phyloP scores from a whole-genome alignment of 2,888 invertebrate species.

The Galerucella pusilla region DNA sequence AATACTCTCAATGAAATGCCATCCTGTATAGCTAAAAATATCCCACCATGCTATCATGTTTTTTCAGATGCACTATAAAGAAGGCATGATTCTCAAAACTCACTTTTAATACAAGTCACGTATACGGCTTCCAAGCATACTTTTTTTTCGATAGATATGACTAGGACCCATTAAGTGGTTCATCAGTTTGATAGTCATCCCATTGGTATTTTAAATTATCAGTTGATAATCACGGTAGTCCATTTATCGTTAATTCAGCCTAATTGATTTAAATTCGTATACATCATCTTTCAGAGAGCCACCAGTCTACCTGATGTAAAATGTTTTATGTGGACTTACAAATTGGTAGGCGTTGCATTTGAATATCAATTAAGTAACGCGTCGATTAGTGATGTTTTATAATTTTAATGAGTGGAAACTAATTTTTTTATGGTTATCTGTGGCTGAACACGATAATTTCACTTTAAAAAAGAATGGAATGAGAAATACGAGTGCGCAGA shows the following conservation, averaged over 20 bases:
- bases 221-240: constrained; percentile 44
- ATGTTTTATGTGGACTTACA: constrained; percentile 33
- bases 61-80: background rate
- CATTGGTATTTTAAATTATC: constrained; percentile 35
- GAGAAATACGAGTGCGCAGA: too few species aligned
- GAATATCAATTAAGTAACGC: constrained; percentile 49
- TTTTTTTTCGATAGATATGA: constrained; percentile 15
- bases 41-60: background rate
- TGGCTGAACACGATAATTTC: background rate
- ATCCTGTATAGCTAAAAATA: background rate
- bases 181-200: constrained; percentile 31
- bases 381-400: constrained; percentile 44
- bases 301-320: constrained; percentile 26
- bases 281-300: constrained; percentile 36
- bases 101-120: constrained; percentile 23
- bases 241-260: constrained; percentile 44
- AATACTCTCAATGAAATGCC: background rate
- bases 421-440: constrained; percentile 19
- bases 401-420: constrained; percentile 28
- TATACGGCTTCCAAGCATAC: constrained; percentile 25
- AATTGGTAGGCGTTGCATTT: constrained; percentile 52
- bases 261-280: constrained; percentile 48
- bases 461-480: background rate
- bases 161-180: constrained; percentile 33
- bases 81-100: constrained; percentile 1